Evolutionary conservation across 23 tunicate genomes (phyloP).

Genomic region (Ciona savignyi): DNA sequence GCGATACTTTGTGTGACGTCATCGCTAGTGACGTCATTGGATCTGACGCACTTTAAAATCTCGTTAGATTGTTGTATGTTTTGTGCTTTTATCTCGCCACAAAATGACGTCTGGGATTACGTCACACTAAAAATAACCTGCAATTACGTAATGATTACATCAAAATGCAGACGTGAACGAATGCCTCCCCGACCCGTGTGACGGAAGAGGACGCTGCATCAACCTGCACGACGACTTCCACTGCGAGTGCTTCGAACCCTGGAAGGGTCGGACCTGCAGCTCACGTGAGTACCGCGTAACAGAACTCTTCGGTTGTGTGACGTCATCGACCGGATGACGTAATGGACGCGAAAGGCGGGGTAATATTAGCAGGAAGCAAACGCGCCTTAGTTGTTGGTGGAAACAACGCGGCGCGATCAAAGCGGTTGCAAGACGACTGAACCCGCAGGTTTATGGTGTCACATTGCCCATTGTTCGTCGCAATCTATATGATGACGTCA

Average conservation of each 20-base stretch:
- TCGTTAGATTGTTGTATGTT: background rate
- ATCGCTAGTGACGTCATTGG: background rate
- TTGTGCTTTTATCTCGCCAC: background rate
- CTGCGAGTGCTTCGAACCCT: conserved; percentile 41
- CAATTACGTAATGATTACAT: background rate
- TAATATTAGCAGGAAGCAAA: background rate
- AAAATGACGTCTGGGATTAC: background rate
- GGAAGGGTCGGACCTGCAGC: conserved; percentile 84
- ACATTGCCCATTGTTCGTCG: background rate
- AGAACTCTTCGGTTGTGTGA: background rate
- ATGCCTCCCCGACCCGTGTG: conserved; percentile 70
- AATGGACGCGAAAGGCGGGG: background rate
- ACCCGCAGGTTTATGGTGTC: background rate
- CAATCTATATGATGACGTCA: background rate
- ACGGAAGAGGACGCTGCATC: conserved; percentile 58
- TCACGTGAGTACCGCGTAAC: conserved; percentile 45
- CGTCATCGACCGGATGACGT: background rate
- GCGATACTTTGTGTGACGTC: background rate
- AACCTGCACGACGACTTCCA: conserved; percentile 48
- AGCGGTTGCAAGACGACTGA: no score
- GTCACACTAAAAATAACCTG: background rate
- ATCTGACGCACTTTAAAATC: background rate
- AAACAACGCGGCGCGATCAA: background rate
- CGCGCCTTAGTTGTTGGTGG: background rate
- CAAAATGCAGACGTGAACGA: conserved; percentile 80